A percentile compares a stretch with the other conserved stretches of the same genome.
These are phyloP conservation scores for Acleris sparsana DNA, from an alignment of 2,888 invertebrate genomes.

Conservation along the genomic window DNA sequence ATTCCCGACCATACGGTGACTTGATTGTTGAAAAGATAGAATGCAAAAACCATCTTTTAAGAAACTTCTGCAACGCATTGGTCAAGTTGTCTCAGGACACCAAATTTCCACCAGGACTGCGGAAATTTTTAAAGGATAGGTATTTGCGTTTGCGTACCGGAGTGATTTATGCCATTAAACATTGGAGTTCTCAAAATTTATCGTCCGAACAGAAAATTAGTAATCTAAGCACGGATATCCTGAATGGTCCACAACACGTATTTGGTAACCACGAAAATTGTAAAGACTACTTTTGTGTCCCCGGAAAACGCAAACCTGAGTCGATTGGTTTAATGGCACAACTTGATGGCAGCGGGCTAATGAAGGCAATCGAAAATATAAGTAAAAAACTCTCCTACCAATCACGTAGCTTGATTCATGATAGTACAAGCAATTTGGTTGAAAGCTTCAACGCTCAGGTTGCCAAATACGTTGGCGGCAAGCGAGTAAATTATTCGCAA, in stretches of 20 bases:
- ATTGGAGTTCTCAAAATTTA: slow-evolving; percentile 20
- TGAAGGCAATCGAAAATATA: slow-evolving; percentile 16
- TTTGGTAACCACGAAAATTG: slow-evolving; percentile 20
- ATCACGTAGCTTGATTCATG: slow-evolving; percentile 14
- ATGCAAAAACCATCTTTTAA: slow-evolving; percentile 20
- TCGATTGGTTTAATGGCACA: slow-evolving; percentile 15
- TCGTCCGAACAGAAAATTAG: slow-evolving; percentile 10
- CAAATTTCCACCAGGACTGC: slow-evolving; percentile 7
- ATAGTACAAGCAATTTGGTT: too few relatives aligned
- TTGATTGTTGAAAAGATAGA: slow-evolving; percentile 20
- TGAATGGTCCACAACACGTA: slow-evolving; percentile 23
- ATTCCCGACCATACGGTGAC: slow-evolving; percentile 12
- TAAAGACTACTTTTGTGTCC: slow-evolving; percentile 10
- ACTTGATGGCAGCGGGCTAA: slow-evolving; percentile 5
- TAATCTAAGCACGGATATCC: slow-evolving; percentile 17
- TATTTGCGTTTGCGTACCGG: slow-evolving; percentile 17
- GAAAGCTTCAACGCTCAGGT: slow-evolving; percentile 2
- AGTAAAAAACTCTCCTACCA: slow-evolving; percentile 13
- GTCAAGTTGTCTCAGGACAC: slow-evolving; percentile 16
- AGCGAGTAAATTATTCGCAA: slow-evolving; percentile 9
- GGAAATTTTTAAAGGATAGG: slow-evolving; percentile 12
- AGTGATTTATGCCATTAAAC: slow-evolving; percentile 16
- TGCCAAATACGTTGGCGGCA: slow-evolving; percentile 5
- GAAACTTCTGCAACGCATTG: slow-evolving; percentile 18
- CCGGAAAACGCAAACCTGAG: slow-evolving; percentile 2